Percentiles rank a stretch among this genome's conserved stretches.
Conservation (phyloP, 1,140 invertebrate genomes). For the Cardiocondyla obscurior region DNA sequence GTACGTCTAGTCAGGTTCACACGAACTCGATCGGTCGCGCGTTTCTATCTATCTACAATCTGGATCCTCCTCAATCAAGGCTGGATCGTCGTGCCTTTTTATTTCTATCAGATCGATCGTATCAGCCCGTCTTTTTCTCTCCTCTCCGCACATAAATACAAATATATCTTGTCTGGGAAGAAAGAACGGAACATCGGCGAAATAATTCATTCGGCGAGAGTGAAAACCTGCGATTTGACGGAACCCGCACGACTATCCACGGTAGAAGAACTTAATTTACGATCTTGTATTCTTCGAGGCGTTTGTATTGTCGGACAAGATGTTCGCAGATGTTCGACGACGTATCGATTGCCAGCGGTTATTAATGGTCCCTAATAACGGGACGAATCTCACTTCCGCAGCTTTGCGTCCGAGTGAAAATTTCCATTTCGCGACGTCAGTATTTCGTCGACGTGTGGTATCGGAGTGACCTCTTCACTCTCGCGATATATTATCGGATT, state of each 20-base stretch:
- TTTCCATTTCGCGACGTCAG: neutral
- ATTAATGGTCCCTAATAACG: constrained; percentile 46
- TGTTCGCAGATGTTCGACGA: constrained; percentile 38
- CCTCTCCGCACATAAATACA: neutral
- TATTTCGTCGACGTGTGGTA: constrained; percentile 4
- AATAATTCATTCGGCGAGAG: neutral
- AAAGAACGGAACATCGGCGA: neutral
- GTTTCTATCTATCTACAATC: constrained; percentile 56
- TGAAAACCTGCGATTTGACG: neutral
- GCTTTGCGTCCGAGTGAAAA: neutral
- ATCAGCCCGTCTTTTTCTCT: neutral
- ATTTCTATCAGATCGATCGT: constrained; percentile 5
- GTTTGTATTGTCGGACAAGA: neutral
- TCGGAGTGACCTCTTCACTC: neutral
- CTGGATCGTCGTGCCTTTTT: constrained; percentile 29
- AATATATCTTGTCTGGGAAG: neutral
- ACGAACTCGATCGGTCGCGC: constrained; percentile 53
- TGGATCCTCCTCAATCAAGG: constrained; percentile 43
- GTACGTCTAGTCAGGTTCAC: constrained; percentile 54
- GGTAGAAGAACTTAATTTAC: constrained; percentile 52
- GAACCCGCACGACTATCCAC: constrained; percentile 61
- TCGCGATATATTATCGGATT: constrained; percentile 31
- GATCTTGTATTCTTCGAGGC: constrained; percentile 15
- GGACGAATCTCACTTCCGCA: neutral
- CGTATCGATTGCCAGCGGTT: constrained; percentile 44